phyloP scores from a whole-genome alignment of 2,113 vertebrate genomes.

The Hippocampus comes region DNA sequence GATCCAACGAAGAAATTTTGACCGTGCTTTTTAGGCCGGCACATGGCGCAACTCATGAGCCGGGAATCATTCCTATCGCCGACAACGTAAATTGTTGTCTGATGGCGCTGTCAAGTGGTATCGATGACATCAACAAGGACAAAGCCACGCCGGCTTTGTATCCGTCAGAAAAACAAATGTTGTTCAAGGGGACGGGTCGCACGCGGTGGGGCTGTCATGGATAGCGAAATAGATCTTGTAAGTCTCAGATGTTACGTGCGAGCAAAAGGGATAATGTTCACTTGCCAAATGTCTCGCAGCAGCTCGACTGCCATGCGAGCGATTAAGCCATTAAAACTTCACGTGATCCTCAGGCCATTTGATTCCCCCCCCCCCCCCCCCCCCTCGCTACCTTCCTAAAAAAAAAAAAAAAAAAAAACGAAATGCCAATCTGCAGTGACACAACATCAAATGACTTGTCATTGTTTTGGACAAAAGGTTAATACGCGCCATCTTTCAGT shows the following conservation, averaged over 20 bases:
- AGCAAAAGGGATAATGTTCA: constrained; percentile 43
- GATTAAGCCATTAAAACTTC: constrained; percentile 58
- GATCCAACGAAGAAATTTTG: too few species aligned
- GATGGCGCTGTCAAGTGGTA: constrained; percentile 25
- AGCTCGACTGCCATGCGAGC: constrained; percentile 48
- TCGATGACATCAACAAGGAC: constrained; percentile 51
- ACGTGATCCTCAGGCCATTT: constrained; percentile 33
- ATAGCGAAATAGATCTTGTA: constrained; percentile 48
- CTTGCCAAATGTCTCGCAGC: constrained; percentile 52
- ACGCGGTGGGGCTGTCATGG: constrained; percentile 49
- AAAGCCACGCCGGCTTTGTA: constrained; percentile 21
- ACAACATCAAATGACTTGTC: constrained; percentile 35
- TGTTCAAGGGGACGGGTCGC: constrained; percentile 30
- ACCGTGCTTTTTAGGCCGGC: too few species aligned
- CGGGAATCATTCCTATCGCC: too few species aligned
- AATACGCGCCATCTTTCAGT: constrained; percentile 46
- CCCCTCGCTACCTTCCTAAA: too few species aligned
- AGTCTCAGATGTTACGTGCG: constrained; percentile 55
- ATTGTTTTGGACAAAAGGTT: constrained; percentile 51
- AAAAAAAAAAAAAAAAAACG: background rate
- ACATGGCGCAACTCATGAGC: too few species aligned
- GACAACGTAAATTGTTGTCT: background rate
- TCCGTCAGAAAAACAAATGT: constrained; percentile 24
- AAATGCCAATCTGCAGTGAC: constrained; percentile 16
- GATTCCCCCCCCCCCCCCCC: constrained; percentile 6